Conservation (phyloP, 2,797 vertebrate genomes). For the Steatocranus sp. region DNA sequence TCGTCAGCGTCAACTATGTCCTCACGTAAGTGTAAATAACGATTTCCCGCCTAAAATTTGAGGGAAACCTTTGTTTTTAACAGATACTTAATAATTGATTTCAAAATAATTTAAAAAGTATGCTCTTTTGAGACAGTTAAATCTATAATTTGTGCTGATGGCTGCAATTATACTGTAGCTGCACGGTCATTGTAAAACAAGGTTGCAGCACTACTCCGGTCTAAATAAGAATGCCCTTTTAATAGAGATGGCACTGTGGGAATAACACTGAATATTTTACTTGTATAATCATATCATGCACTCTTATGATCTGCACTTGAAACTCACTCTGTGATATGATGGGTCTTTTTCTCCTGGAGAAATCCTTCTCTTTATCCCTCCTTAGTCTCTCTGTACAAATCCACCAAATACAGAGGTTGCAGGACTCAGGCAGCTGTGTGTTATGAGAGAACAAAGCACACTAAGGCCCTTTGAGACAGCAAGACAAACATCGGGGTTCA, state of each 20-base stretch:
- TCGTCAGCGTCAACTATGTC: slow-evolving; percentile 99
- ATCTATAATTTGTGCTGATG: background rate
- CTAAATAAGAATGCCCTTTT: slow-evolving; percentile 11
- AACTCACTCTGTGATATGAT: slow-evolving; percentile 14
- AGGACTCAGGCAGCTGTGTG: slow-evolving; percentile 52
- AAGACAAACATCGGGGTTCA: slow-evolving; percentile 73
- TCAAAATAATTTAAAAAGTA: background rate
- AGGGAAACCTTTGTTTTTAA: background rate
- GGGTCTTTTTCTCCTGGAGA: slow-evolving; percentile 43
- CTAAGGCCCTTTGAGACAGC: slow-evolving; percentile 64
- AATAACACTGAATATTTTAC: slow-evolving; percentile 34
- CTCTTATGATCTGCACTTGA: slow-evolving; percentile 30
- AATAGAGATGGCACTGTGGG: slow-evolving; percentile 19
- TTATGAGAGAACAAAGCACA: slow-evolving; percentile 70
- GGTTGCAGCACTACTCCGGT: background rate
- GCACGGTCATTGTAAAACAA: background rate
- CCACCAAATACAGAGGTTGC: slow-evolving; percentile 29
- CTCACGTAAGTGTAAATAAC: slow-evolving; percentile 87
- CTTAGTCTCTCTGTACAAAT: slow-evolving; percentile 43
- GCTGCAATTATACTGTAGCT: background rate
- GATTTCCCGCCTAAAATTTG: background rate
- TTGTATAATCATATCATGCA: slow-evolving; percentile 37
- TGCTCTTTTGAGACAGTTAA: background rate
- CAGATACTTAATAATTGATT: background rate
- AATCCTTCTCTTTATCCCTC: slow-evolving; percentile 44